Percentiles rank a stretch among this genome's conserved stretches.
These are phyloP conservation scores for Strix aluco DNA, from an alignment of 2,113 vertebrate species.

Conservation along the genomic window DNA sequence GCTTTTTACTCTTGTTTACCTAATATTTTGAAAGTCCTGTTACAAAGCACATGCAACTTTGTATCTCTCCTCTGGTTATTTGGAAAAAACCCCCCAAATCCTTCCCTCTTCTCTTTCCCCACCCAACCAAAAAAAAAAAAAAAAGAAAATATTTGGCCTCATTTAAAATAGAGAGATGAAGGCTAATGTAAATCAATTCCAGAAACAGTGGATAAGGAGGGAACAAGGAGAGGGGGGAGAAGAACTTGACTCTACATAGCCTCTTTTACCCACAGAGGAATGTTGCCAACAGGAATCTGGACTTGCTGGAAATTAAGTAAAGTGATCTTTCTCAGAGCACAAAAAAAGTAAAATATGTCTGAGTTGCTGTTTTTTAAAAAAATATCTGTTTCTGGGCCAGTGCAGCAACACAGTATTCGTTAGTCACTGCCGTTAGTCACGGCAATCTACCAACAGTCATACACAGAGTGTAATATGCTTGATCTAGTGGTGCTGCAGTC, in stretches of 20 bases:
- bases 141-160: not conserved
- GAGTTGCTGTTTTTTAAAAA: not conserved
- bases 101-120: not conserved
- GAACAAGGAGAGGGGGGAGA: not conserved
- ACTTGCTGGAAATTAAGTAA: conserved; percentile 7
- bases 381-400: not conserved
- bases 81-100: not conserved
- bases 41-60: not conserved
- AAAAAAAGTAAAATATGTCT: not conserved
- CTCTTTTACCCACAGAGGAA: not conserved
- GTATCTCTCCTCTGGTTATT: not conserved
- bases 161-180: conserved; percentile 13
- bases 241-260: not conserved
- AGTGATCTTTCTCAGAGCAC: not conserved
- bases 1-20: not conserved
- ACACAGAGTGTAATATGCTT: not conserved
- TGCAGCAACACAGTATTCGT: not conserved
- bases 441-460: not conserved
- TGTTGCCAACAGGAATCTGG: not conserved
- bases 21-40: not conserved
- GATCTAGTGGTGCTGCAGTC: not conserved
- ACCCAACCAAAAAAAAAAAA: not conserved
- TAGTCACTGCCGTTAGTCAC: not conserved
- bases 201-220: conserved; percentile 3
- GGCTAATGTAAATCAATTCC: not conserved